These are phyloP conservation scores for Tenebrio molitor DNA, from an alignment of 1,140 invertebrate genomes.

Conservation along the genomic window DNA sequence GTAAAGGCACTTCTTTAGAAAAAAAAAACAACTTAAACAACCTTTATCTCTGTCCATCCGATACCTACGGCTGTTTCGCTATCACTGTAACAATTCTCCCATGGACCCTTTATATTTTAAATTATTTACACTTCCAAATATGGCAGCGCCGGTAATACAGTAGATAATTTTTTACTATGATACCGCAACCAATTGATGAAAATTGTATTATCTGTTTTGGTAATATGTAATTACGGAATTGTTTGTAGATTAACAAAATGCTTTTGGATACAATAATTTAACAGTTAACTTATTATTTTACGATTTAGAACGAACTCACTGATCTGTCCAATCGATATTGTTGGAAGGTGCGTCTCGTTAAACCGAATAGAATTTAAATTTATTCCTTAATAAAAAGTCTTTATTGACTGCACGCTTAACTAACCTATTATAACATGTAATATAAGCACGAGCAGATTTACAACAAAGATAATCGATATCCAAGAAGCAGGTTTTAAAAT, in stretches of 20 bases:
- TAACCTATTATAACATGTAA: constrained; percentile 26
- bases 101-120: background rate
- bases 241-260: constrained; percentile 35
- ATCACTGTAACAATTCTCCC: background rate
- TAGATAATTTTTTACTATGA: constrained; percentile 32
- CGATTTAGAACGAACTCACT: constrained; percentile 10
- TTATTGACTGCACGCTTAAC: constrained; percentile 24
- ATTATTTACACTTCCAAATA: constrained; percentile 40
- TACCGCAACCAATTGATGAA: constrained; percentile 33
- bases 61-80: background rate
- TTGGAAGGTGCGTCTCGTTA: constrained; percentile 24
- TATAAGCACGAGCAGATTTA: constrained; percentile 12
- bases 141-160: constrained; percentile 14
- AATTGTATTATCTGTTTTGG: constrained; percentile 41
- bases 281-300: constrained; percentile 37
- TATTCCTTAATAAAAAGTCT: constrained; percentile 22
- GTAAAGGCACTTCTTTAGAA: no score
- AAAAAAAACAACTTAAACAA: no score
- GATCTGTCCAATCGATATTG: constrained; percentile 28
- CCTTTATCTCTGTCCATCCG: no score
- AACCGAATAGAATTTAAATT: constrained; percentile 25
- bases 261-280: constrained; percentile 28
- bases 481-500: background rate
- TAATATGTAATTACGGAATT: constrained; percentile 41
- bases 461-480: constrained; percentile 13